Percentiles rank a stretch among this genome's conserved stretches.
Evolutionary conservation across 2,113 vertebrate species (phyloP).

Genomic region (Triplophysa siluroides): DNA sequence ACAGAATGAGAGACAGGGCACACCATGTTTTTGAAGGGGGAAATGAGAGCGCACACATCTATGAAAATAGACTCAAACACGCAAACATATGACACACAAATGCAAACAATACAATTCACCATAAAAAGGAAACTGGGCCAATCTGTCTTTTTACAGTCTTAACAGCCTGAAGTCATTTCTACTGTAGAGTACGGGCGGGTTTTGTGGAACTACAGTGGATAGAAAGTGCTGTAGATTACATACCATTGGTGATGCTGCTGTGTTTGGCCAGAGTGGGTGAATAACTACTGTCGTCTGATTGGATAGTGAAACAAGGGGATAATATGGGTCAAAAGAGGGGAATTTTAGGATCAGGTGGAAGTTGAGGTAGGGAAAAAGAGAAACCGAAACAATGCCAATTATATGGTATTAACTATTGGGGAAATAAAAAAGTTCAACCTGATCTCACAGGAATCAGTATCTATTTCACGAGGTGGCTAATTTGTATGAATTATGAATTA

Average conservation of each 20-base stretch:
- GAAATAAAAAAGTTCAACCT: background rate
- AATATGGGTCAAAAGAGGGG: constrained; percentile 45
- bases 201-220: constrained; percentile 16
- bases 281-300: constrained; percentile 73
- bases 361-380: constrained; percentile 59
- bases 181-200: background rate
- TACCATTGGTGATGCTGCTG: constrained; percentile 77
- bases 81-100: constrained; percentile 35
- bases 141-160: background rate
- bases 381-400: constrained; percentile 47
- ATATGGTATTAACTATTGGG: constrained; percentile 15
- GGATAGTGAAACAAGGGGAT: constrained; percentile 45
- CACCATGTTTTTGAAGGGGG: constrained; percentile 38
- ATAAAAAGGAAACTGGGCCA: background rate
- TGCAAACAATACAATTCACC: constrained; percentile 23
- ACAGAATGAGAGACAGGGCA: constrained; percentile 45
- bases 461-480: no score
- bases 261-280: constrained; percentile 69
- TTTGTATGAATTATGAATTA: no score
- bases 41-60: constrained; percentile 48
- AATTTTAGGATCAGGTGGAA: constrained; percentile 55
- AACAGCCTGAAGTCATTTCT: background rate
- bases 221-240: constrained; percentile 62
- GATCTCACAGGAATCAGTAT: no score
- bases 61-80: constrained; percentile 48